Percentiles rank a stretch among this genome's conserved stretches.
Conservation (phyloP, 2,797 vertebrate species). For the Rhinichthys osculus region DNA sequence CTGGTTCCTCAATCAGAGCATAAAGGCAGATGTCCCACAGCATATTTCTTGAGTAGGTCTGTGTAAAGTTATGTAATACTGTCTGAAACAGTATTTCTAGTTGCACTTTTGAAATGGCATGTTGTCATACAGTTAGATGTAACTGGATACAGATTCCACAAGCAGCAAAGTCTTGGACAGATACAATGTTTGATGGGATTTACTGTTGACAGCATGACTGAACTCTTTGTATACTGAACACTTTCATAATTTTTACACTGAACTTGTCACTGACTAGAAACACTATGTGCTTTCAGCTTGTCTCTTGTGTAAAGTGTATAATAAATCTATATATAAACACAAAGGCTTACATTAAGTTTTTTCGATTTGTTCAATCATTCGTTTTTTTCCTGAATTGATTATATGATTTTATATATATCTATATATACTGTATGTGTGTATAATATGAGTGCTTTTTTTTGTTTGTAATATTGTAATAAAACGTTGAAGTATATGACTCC, state of each 20-base stretch:
- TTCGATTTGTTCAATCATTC: neutral
- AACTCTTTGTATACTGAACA: neutral
- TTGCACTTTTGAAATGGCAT: constrained; percentile 10
- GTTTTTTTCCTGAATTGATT: neutral
- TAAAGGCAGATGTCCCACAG: constrained; percentile 15
- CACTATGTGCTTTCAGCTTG: neutral
- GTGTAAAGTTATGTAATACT: neutral
- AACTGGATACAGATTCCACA: neutral
- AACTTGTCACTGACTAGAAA: neutral
- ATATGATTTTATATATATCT: too few relatives aligned
- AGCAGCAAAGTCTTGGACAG: neutral
- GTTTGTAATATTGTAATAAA: too few relatives aligned
- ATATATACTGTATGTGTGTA: too few relatives aligned
- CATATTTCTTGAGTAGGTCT: neutral
- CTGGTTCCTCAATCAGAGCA: constrained; percentile 22
- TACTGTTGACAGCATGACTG: neutral
- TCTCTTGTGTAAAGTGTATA: constrained; percentile 27
- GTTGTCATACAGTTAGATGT: neutral
- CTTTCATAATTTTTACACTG: neutral
- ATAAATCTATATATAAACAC: constrained; percentile 14
- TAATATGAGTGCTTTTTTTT: too few relatives aligned
- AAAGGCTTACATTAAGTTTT: neutral
- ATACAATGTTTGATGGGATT: neutral
- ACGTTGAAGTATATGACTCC: too few relatives aligned
- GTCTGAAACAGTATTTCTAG: constrained; percentile 35